Evolutionary conservation across 2,113 vertebrate species (phyloP), one percentile per base, ranked within the genome.

Genomic region (Agapornis roseicollis): DNA sequence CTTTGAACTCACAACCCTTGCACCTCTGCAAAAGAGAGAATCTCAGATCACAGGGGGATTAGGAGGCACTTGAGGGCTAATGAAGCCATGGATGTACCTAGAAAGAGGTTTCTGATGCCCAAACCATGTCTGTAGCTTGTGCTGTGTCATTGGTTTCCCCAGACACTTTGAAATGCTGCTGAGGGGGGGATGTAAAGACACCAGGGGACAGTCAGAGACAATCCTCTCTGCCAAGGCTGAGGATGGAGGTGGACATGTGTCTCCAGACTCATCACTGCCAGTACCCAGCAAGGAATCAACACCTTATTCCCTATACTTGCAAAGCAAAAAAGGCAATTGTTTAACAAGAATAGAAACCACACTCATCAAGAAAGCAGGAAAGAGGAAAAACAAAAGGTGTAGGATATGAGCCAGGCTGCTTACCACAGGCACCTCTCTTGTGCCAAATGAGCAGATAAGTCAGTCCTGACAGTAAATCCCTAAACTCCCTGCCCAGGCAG

Each of bases 361-460:
- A 35, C 23, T 49, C 46, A 95, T 60, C 66, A 80, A 63, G 79
- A 90, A 70, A 53, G 87, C 49, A 93, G 70, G 68, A 93, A 88
- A 83, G 20, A 23, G n/a, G 3, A 0, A 8, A 2, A 53, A 63
- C 78, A 88, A 79, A 72, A 49, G 29, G 25, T 29, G 24, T 16
- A 44, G 88, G 10, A 20, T 78, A 66, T 29, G 46, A 93, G 80
- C 90, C 90, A 94, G 85, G 71, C 85, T 95, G 92, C 90, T 82
- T 83, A 94, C 92, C 92, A 83, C 92, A 92, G 55, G 76, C 85
- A 96, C 80, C 60, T 93, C 42, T 2, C 66, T 46, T 19, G 9
- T 49, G 94, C 92, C 96, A 95, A 94, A 85, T 35, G 79, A 94
- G 76, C 71, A 95, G 95, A 85, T 97, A 97, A 95, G 88, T 63